A percentile compares a stretch with the other conserved stretches of the same genome.
Conservation (phyloP, 2,888 invertebrate genomes). For the Drosophila pegasa region DNA sequence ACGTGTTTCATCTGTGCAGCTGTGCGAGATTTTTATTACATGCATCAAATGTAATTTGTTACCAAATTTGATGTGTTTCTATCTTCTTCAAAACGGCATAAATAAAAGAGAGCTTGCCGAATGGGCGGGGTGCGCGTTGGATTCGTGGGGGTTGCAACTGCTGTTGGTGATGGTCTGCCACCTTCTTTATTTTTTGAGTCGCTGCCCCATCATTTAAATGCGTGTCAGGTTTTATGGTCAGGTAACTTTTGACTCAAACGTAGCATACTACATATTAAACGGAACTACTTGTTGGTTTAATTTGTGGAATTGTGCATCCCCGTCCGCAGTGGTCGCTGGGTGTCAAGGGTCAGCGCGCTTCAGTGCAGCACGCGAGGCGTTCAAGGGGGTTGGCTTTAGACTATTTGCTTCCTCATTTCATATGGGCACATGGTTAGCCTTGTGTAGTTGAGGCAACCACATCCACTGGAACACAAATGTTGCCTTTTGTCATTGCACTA, state of each 20-base stretch:
- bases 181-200: slow-evolving; percentile 24
- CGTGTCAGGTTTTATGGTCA: slow-evolving; percentile 68
- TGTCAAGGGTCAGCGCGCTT: slow-evolving; percentile 67
- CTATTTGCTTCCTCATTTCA: slow-evolving; percentile 15
- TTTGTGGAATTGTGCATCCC: slow-evolving; percentile 16
- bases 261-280: slow-evolving; percentile 21
- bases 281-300: slow-evolving; percentile 52
- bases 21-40: slow-evolving; percentile 76
- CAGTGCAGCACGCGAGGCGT: slow-evolving; percentile 19
- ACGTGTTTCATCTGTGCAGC: slow-evolving; percentile 56
- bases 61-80: slow-evolving; percentile 82
- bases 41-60: slow-evolving; percentile 82
- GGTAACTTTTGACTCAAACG: slow-evolving; percentile 58
- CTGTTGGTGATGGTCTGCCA: slow-evolving; percentile 58
- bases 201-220: slow-evolving; percentile 69
- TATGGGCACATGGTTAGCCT: slow-evolving; percentile 1
- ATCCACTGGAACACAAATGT: slow-evolving; percentile 31
- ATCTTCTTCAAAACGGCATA: slow-evolving; percentile 72
- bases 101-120: slow-evolving; percentile 64
- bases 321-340: slow-evolving; percentile 35
- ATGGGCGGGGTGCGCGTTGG: slow-evolving; percentile 16
- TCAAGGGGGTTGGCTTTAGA: slow-evolving; percentile 34
- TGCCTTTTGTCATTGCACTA: slow-evolving; percentile 43
- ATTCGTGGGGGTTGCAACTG: slow-evolving; percentile 34
- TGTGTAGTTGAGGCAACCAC: slow-evolving; percentile 13